These are phyloP conservation scores for Brachymystax lenok DNA, from an alignment of 2,797 vertebrate genomes.

Conservation along the genomic window DNA sequence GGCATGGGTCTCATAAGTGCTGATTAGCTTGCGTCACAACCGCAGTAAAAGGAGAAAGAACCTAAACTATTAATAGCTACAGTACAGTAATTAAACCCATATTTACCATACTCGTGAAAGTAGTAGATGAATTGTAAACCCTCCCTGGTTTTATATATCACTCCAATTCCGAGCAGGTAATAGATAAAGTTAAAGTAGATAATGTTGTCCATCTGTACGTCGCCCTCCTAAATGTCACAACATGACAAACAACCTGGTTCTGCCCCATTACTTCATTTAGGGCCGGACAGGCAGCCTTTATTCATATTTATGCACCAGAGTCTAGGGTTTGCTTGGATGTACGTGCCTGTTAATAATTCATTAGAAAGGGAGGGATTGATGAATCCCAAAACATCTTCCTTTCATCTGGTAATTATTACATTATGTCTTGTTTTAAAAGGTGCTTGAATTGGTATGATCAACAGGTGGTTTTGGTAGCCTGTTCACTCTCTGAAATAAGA, in stretches of 20 bases:
- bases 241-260: constrained; percentile 61
- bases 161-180: constrained; percentile 20
- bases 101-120: constrained; percentile 28
- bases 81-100: background rate
- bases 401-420: constrained; percentile 5
- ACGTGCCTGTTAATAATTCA: constrained; percentile 53
- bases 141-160: constrained; percentile 54
- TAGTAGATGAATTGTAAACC: constrained; percentile 38
- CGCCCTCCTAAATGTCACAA: constrained; percentile 49
- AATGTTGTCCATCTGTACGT: constrained; percentile 53
- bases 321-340: constrained; percentile 7
- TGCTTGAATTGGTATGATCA: constrained; percentile 8
- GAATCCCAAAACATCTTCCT: constrained; percentile 34
- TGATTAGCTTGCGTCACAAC: background rate
- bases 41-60: background rate
- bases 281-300: constrained; percentile 60
- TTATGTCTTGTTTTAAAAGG: constrained; percentile 7
- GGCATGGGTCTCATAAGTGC: background rate
- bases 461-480: constrained; percentile 9
- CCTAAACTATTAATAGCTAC: background rate
- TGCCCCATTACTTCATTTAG: constrained; percentile 67
- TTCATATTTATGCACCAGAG: constrained; percentile 62
- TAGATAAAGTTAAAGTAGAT: constrained; percentile 54
- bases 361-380: constrained; percentile 53
- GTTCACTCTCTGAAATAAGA: background rate